Base-by-base conservation (phyloP, 2,113 vertebrate species). In the Poecilia latipinna region DNA sequence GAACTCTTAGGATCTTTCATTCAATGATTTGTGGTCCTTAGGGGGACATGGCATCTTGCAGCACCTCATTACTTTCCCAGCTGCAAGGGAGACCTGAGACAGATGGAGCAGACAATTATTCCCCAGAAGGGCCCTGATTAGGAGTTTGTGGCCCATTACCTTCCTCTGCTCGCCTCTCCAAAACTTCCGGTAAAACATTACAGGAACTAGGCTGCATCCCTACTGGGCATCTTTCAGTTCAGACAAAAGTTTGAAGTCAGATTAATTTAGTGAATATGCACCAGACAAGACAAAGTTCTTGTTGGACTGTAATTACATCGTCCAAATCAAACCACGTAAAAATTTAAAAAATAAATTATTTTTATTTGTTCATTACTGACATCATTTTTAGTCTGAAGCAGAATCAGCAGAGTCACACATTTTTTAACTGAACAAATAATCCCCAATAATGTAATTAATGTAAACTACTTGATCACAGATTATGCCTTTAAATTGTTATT, bases 121-220 rank as follows among this genome's bases (percentile, higher is more conserved):
- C 70, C 65, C 77, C 65, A 63, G 65, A 79, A 86, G 85, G 77
- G 65, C 68, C 72, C 66, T 86, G 85, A 90, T 90, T 75, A 84
- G 75, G 63, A 79, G 80, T 86, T 70, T 80, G 82, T 82, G 86
- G 80, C 31, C 79, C 83, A 89, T 92, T 88, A 85, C 51, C 74
- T 77, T 79, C 70, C 19, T 51, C 61, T 24, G 64, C 71, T 77
- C 2, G 12, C 24, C 70, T 61, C 70, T 28, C 0, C 22, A 19
- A 35, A 77, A 75, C 44, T 70, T 60, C 74, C 37, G 37, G 32
- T 39, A 29, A 65, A 75, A 61, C 37, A 68, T 3, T 35, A 19
- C n/a, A 3, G 26, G 62, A 61, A 68, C 31, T 70, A 17, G 63
- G 61, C 8, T 12, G 61, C 54, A 17, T 66, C 71, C 78, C 75